Conservation (phyloP, 2,113 vertebrate genomes). For the Gambusia affinis region DNA sequence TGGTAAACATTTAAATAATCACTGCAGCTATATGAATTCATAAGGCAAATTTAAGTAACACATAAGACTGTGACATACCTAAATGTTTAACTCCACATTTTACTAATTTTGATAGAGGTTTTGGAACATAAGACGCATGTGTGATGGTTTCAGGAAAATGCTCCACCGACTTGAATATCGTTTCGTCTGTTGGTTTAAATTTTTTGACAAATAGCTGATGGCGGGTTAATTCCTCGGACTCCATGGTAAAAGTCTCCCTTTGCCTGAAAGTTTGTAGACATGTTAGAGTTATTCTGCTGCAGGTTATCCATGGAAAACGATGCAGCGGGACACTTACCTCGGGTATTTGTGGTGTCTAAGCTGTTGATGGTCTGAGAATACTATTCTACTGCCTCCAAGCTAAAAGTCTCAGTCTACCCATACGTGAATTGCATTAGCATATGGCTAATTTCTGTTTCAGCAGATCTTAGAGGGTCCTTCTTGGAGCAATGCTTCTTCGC, state of each 20-base stretch:
- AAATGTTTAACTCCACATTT: constrained; percentile 28
- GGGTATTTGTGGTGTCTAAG: constrained; percentile 3
- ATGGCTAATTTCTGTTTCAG: not conserved
- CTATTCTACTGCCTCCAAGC: not conserved
- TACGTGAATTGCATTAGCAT: constrained; percentile 18
- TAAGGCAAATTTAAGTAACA: constrained; percentile 1
- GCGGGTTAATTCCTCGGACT: not conserved
- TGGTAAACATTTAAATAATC: constrained; percentile 1
- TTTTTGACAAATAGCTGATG: not conserved
- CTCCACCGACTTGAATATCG: not conserved
- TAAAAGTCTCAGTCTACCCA: constrained; percentile 13
- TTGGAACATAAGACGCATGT: constrained; percentile 17
- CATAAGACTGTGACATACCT: constrained; percentile 28
- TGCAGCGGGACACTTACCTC: constrained; percentile 21
- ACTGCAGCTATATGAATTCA: not conserved
- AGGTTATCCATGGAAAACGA: not conserved
- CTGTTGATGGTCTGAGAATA: not conserved
- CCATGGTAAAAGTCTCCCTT: not conserved
- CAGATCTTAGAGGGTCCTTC: not conserved
- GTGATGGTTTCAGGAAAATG: constrained; percentile 34
- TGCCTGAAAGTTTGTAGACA: constrained; percentile 12
- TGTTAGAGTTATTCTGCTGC: constrained; percentile 15
- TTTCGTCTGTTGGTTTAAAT: not conserved
- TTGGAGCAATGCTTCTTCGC: constrained; percentile 2
- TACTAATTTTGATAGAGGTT: not conserved